These are phyloP conservation scores for Astropecten irregularis DNA, from an alignment of 53 echinoderm and acorn worm genomes.

Conservation along the genomic window DNA sequence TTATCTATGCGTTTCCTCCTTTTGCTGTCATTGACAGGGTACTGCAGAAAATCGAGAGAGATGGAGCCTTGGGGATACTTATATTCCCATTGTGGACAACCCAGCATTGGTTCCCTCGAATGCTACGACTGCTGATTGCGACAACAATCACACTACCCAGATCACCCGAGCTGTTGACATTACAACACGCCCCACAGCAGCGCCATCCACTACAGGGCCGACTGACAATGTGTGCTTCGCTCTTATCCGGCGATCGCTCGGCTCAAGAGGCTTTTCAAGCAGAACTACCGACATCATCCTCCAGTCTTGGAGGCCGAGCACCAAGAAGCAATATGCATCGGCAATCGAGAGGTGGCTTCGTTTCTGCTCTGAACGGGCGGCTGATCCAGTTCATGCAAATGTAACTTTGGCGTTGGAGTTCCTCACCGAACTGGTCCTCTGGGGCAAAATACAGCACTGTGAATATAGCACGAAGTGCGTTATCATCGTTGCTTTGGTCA, in stretches of 20 bases:
- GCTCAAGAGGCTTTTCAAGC: neutral
- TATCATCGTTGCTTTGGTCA: no score
- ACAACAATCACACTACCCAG: slow-evolving; percentile 5
- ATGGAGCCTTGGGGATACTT: neutral
- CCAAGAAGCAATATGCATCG: neutral
- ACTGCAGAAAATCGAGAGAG: neutral
- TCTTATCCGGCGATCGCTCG: neutral
- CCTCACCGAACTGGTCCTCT: neutral
- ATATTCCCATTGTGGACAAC: slow-evolving; percentile 59
- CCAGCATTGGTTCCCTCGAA: slow-evolving; percentile 51
- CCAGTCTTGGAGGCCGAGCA: slow-evolving; percentile 6
- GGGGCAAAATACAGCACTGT: slow-evolving; percentile 11
- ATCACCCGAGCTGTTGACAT: neutral
- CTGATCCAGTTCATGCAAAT: slow-evolving; percentile 4
- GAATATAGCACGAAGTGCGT: neutral
- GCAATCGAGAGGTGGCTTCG: neutral
- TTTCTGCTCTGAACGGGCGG: neutral
- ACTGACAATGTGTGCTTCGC: neutral
- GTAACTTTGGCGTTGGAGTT: neutral
- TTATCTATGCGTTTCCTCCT: neutral
- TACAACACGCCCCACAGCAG: neutral
- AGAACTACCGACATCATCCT: neutral
- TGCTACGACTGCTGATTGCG: slow-evolving; percentile 5
- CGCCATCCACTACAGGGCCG: neutral
- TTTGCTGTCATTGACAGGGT: no score